These are phyloP conservation scores for Neogobius melanostomus DNA, from an alignment of 2,113 vertebrate genomes.

Conservation along the genomic window DNA sequence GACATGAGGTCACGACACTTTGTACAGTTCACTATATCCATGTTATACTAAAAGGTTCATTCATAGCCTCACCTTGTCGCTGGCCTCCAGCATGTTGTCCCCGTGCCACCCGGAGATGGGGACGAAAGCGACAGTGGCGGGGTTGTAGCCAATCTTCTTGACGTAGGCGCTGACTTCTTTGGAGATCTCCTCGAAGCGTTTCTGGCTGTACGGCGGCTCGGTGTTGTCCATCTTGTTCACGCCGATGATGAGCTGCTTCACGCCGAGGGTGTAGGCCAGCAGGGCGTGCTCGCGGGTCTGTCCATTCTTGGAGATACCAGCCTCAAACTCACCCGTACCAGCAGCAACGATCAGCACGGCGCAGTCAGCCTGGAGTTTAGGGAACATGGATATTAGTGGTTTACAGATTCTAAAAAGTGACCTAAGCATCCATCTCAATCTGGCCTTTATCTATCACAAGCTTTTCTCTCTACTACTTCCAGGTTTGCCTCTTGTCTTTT, in stretches of 20 bases:
- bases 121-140: neutral
- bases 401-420: neutral
- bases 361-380: conserved; percentile 74
- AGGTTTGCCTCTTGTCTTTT: no score
- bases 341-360: conserved; percentile 81
- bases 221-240: conserved; percentile 23
- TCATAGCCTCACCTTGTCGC: conserved; percentile 47
- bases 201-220: conserved; percentile 2
- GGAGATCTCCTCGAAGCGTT: neutral
- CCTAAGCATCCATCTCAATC: neutral
- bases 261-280: conserved; percentile 79
- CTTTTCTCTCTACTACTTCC: no score
- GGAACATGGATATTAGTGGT: neutral
- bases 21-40: no score
- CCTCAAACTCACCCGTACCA: conserved; percentile 82
- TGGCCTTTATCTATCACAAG: neutral
- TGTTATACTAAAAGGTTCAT: no score
- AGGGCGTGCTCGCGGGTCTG: conserved; percentile 83
- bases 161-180: neutral
- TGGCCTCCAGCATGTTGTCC: conserved; percentile 43
- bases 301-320: conserved; percentile 83
- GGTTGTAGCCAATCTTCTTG: conserved; percentile 13
- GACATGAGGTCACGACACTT: no score
- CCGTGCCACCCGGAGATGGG: conserved; percentile 7
- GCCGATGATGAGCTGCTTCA: conserved; percentile 56